Conservation (phyloP, 1,140 invertebrate genomes). For the Anastatus disparis region DNA sequence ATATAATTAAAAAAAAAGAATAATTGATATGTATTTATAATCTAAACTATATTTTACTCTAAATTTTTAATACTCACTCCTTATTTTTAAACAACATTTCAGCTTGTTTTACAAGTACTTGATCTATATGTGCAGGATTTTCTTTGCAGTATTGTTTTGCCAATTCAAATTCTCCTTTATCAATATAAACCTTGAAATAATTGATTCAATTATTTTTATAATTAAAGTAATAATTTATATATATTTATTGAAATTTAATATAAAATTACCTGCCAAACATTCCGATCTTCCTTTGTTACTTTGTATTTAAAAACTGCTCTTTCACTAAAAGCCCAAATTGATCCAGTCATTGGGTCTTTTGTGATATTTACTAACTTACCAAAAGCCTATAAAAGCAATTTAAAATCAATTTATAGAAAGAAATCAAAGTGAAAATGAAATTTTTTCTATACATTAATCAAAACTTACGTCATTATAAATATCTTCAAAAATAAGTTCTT, state of each 20-base stretch:
- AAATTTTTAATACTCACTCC: slow-evolving; percentile 67
- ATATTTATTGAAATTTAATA: slow-evolving; percentile 7
- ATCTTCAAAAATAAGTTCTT: slow-evolving; percentile 90
- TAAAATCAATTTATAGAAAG: too few species aligned
- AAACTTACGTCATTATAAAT: slow-evolving; percentile 74
- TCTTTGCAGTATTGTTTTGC: slow-evolving; percentile 85
- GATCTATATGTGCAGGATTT: slow-evolving; percentile 83
- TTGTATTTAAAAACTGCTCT: slow-evolving; percentile 87
- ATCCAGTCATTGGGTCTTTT: slow-evolving; percentile 81
- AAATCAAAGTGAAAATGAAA: not conserved
- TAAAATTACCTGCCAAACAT: slow-evolving; percentile 79
- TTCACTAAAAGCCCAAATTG: slow-evolving; percentile 88
- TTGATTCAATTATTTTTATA: slow-evolving; percentile 30
- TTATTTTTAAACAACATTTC: slow-evolving; percentile 85
- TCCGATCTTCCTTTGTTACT: slow-evolving; percentile 85
- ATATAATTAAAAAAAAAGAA: slow-evolving; percentile 16
- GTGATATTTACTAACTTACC: slow-evolving; percentile 85
- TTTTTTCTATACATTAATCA: not conserved
- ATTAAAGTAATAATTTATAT: slow-evolving; percentile 36
- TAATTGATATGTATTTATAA: too few species aligned
- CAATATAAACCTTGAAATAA: slow-evolving; percentile 81
- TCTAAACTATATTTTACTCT: not conserved
- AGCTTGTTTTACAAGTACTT: slow-evolving; percentile 89
- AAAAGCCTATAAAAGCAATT: slow-evolving; percentile 70
- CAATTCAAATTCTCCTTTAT: slow-evolving; percentile 86